Evolutionary conservation across 2,113 vertebrate genomes (phyloP).

Genomic region (Mola mola): DNA sequence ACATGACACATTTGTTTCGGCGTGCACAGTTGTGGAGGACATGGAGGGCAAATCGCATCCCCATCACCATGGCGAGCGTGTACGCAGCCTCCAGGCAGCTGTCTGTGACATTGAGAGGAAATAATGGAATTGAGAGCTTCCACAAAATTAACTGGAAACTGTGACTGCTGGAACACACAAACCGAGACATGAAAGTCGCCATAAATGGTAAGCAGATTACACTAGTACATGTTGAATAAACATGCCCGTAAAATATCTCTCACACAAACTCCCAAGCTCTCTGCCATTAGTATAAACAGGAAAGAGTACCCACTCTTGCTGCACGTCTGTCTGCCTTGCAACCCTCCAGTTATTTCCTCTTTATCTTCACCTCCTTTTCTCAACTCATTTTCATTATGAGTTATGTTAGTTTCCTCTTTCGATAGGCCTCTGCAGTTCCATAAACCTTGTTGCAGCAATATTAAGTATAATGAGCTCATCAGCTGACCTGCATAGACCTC

Average conservation of each 20-base stretch:
- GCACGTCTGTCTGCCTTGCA: background rate
- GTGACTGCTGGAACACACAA: slow-evolving; percentile 21
- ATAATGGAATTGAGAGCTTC: slow-evolving; percentile 1
- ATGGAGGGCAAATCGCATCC: slow-evolving; percentile 21
- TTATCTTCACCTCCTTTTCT: slow-evolving; percentile 4
- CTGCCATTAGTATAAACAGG: slow-evolving; percentile 31
- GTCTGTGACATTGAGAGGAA: slow-evolving; percentile 23
- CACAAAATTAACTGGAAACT: slow-evolving; percentile 26
- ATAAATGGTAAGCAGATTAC: slow-evolving; percentile 29
- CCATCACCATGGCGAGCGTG: background rate
- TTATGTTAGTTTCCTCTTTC: background rate
- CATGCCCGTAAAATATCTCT: slow-evolving; percentile 23
- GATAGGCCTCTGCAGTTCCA: background rate
- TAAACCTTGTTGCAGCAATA: slow-evolving; percentile 11
- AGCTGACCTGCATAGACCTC: too few relatives aligned
- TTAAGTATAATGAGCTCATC: slow-evolving; percentile 27
- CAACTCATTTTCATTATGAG: slow-evolving; percentile 4
- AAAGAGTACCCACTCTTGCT: slow-evolving; percentile 7
- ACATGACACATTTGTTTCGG: slow-evolving; percentile 11
- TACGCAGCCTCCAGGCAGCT: slow-evolving; percentile 17
- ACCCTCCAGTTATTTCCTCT: slow-evolving; percentile 13
- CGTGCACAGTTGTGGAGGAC: slow-evolving; percentile 20
- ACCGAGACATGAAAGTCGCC: slow-evolving; percentile 4
- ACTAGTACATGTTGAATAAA: slow-evolving; percentile 39
- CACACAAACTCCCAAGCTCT: slow-evolving; percentile 9